Percentiles rank a stretch among this genome's conserved stretches.
phyloP scores from a whole-genome alignment of 2,888 invertebrate genomes.

The Mythimna albipuncta region DNA sequence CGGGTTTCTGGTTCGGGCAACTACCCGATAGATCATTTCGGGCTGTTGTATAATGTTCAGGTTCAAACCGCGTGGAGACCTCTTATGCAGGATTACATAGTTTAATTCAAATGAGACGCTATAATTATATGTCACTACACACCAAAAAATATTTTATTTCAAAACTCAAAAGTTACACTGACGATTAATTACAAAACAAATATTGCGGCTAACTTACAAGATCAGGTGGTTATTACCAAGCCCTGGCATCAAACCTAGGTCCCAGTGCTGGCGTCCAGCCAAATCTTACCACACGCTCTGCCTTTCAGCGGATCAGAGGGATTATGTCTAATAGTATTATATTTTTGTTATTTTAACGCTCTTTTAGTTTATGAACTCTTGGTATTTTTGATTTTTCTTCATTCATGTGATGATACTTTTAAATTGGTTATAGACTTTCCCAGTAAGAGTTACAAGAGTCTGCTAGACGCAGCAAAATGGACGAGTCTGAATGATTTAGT shows the following conservation, averaged over 20 bases:
- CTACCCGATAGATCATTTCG: too few species aligned
- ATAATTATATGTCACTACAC: too few species aligned
- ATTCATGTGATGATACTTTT: background rate
- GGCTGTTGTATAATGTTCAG: too few species aligned
- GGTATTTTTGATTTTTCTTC: background rate
- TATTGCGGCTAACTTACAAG: conserved; percentile 60
- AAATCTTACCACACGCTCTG: conserved; percentile 61
- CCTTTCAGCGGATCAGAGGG: conserved; percentile 57
- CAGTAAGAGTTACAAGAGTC: too few species aligned
- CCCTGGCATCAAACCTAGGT: conserved; percentile 59
- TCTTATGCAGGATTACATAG: too few species aligned
- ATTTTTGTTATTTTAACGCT: conserved; percentile 14
- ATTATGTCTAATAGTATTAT: conserved; percentile 43
- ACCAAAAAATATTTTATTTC: background rate
- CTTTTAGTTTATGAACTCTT: background rate
- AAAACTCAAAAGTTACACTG: background rate
- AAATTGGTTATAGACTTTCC: background rate
- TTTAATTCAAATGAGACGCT: too few species aligned
- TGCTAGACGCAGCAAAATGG: too few species aligned
- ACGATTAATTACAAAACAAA: conserved; percentile 44
- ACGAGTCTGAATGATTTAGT: too few species aligned
- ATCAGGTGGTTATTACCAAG: conserved; percentile 68
- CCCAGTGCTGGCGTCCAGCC: conserved; percentile 61
- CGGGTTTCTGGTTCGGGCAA: too few species aligned
- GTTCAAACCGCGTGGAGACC: too few species aligned